Base-by-base conservation (phyloP, 2,113 vertebrate genomes). In the Menidia beryllina region DNA sequence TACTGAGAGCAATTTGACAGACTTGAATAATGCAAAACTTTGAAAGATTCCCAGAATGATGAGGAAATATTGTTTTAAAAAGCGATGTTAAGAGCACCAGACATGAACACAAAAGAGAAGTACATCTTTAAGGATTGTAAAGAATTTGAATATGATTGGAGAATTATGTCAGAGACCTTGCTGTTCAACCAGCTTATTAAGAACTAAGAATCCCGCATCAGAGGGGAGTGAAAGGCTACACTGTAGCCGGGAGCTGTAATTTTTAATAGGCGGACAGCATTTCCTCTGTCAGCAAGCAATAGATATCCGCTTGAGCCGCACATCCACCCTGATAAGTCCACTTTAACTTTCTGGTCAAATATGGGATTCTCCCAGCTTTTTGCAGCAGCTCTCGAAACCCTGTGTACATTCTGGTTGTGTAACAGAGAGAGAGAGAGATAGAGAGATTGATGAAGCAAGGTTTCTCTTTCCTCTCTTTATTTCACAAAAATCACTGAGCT, bases 281-380 rank as follows among this genome's bases (percentile, higher is more conserved):
- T 54, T 83, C 67, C 52, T 68, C 43, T 78, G 69, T 79, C 67
- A 69, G 79, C 45, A 56, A 66, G 72, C 58, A 67, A 65, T 70
- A 61, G 14, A 73, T 54, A 77, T 68, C 47, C 74, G 79, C 85
- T 89, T 60, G 68, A 87, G 77, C 68, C 77, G 85, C 55, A 79
- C 79, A 73, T 76, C 77, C 56, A 81, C 48, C 45, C 61, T 62
- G 71, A 69, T 86, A 82, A 88, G 68, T 82, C 76, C 69, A 82
- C 79, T 84, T 83, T 66, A 81, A 79, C 65, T 70, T 3, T 10
- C 62, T 70, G 76, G 85, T 75, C 80, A 85, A 88, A 88, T 21
- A 13, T 19, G 23, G 75, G 75, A 77, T 75, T 84, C 77, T 86
- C 72, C 75, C 69, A 77, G 75, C 62, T 48, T 81, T 69, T 72